Conservation (phyloP, 2,113 vertebrate genomes). For the Eonycteris spelaea region DNA sequence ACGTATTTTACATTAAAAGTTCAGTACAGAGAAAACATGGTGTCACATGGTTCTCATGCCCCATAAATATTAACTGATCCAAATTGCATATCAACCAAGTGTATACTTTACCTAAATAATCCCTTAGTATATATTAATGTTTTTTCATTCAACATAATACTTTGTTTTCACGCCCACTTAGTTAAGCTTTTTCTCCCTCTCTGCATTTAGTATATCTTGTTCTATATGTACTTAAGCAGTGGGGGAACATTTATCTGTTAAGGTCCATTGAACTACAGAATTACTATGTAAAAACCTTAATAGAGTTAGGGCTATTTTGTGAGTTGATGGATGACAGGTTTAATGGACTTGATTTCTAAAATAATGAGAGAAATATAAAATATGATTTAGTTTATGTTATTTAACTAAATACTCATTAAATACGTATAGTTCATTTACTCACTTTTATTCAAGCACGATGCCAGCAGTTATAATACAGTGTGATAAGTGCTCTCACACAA, state of each 20-base stretch:
- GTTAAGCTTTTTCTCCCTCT: neutral
- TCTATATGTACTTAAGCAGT: neutral
- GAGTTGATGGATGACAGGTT: neutral
- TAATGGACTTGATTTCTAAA: constrained; percentile 30
- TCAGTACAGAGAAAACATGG: neutral
- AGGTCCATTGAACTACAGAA: neutral
- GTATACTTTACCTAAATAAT: neutral
- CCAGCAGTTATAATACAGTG: neutral
- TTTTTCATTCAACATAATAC: neutral
- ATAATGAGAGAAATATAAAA: neutral
- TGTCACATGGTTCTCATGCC: neutral
- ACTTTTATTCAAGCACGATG: neutral
- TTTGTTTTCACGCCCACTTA: neutral
- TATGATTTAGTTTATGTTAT: neutral
- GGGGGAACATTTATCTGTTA: neutral
- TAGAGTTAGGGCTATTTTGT: neutral
- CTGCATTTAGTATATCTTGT: neutral
- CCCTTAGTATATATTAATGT: neutral
- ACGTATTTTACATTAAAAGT: neutral
- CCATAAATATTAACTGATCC: neutral
- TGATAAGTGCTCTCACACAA: neutral
- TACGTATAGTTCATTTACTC: neutral
- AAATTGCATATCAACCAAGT: neutral
- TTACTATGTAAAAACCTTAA: neutral
- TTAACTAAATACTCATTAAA: neutral